phyloP scores from a whole-genome alignment of 2,113 vertebrate genomes.

The Mus spicilegus region DNA sequence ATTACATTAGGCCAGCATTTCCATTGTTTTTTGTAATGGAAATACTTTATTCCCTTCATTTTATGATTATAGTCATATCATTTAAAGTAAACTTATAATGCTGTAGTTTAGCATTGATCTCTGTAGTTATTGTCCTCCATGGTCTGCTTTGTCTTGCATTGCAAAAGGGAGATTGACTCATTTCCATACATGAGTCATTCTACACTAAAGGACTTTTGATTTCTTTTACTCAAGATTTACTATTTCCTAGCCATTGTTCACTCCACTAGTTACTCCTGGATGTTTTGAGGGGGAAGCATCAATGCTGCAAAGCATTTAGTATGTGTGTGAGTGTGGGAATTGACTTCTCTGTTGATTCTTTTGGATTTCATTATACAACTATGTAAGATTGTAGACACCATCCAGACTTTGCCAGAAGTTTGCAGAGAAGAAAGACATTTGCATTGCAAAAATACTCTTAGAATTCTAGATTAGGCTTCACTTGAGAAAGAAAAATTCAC shows the following conservation, averaged over 20 bases:
- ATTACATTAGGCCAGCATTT: constrained; percentile 39
- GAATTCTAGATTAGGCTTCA: constrained; percentile 33
- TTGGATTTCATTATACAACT: neutral
- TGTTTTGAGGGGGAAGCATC: constrained; percentile 6
- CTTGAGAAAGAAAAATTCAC: neutral
- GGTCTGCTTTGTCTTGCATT: neutral
- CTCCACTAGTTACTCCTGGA: neutral
- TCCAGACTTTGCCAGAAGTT: neutral
- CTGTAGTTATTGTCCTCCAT: neutral
- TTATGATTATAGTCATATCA: constrained; percentile 51
- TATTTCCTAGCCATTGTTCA: constrained; percentile 24
- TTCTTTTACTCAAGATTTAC: constrained; percentile 1
- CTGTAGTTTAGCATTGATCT: constrained; percentile 43
- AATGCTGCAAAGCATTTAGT: neutral
- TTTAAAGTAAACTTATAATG: neutral
- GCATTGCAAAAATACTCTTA: constrained; percentile 1
- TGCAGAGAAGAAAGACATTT: constrained; percentile 24
- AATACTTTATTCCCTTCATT: neutral
- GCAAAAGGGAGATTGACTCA: neutral
- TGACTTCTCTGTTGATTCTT: constrained; percentile 11
- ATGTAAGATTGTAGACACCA: neutral
- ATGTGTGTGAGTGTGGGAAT: neutral
- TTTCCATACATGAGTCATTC: neutral
- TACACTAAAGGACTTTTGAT: constrained; percentile 44
- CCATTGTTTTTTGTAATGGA: constrained; percentile 29